Evolutionary conservation across 1,140 invertebrate genomes (phyloP), one percentile per base, ranked within the genome.

Genomic region (Atta texana): DNA sequence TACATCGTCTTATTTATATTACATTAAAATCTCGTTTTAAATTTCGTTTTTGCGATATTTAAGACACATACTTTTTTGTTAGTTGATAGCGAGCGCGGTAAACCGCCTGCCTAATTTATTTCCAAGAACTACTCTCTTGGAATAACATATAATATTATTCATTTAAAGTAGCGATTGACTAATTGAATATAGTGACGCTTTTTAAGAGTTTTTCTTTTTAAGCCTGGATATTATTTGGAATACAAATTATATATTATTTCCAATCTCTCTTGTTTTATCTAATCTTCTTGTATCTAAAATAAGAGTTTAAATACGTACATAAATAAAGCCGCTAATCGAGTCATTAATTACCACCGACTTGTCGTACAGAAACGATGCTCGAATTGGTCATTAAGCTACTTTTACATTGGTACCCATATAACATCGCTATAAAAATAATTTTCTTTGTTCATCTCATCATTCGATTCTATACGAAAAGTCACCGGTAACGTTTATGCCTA

Each of bases 391-490:
- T 24, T 57, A 49, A 61, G 21, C 31, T 69, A 72, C 21, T 59
- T 72, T 75, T 59, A 59, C 28, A 82, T 82, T 61, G 69, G 24
- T 84, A 82, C 53, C 69, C 69, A 61, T 61, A 53, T 71, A 82
- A 84, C 39, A 49, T 84, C 69, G 69, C 69, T 84, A 84, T 39
- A 84, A 84, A 84, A 84, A 84, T 84, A 86, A 86, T 69, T 66
- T 57, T 28, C 59, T 85, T 21, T 85, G 21, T 64, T 64, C 74
- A 18, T 21, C 44, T 64, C 74, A 64, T 55, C 31, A 63, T 39
- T 78, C n/a, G 24, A 85, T 78, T 31, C 82, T 53, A 34, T 51
- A 78, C 31, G 63, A 53, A 51, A 64, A 85, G 44, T 61, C 39
- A n/a, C n/a, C 57, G 7, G 51, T 77, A 57, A 14, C 28, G 8